Evolutionary conservation across 1,140 invertebrate species (phyloP), one percentile per base, ranked within the genome.

Genomic region (Agrypnia vestita): DNA sequence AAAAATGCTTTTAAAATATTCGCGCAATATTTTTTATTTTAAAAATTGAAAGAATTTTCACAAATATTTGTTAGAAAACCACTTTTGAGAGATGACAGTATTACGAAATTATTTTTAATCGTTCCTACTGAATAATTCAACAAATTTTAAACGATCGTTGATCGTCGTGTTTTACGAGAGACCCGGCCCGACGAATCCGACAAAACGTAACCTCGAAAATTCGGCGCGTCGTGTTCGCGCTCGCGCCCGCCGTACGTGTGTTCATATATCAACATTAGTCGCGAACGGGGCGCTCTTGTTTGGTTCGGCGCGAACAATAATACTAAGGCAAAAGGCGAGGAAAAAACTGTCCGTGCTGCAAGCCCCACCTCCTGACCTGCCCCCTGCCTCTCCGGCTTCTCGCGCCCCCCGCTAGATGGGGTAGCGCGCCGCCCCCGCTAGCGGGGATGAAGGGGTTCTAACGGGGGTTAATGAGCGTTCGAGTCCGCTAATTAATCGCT

Each of bases 351-450:
- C 17, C 53, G 49, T 67, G 44, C 51, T 62, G 35, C 43, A 69
- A 49, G 78, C 78, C 78, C 78, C 78, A 80, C 78, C 78, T 80
- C 75, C 78, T 8, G 51, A 47, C 46, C 56, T 25, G 19, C 49
- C 43, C 53, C 69, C 25, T 46, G 67, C 69, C 44, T 71, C 78
- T 55, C 51, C 17, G 55, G 21, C 49, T 55, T 55, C n/a, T 43
- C 51, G 35, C 72, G 44, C 67, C 67, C 67, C 67, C 21, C 67
- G 67, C 67, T 64, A 64, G 61, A 35, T 64, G 61, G 61, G 25
- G 25, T 6, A 6, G 12, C 35, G 69, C 10, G 15, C 12, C 12
- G 51, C 61, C 6, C 25, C 25, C 1, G 61, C 25, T 1, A 35
- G 25, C 1, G 25, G 25, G 1, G 49, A 51, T 51, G 49, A 51